Base-by-base conservation (phyloP, 2,113 vertebrate species). In the Tragelaphus imberbis region DNA sequence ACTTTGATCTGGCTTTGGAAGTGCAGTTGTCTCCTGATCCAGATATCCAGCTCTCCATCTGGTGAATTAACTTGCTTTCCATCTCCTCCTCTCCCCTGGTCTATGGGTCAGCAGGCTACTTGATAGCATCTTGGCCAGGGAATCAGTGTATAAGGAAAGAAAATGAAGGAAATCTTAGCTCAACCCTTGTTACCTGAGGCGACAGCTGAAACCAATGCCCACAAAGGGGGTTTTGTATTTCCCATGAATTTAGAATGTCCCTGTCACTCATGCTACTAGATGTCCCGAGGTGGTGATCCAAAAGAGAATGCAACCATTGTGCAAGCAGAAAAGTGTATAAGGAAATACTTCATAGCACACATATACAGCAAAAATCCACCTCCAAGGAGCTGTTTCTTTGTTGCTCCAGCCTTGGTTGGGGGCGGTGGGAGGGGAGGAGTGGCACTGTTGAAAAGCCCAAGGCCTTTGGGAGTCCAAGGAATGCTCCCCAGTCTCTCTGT, bases 191-290 rank as follows among this genome's bases (percentile, higher is more conserved):
- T 98, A 98, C 89, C 96, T 94, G 97, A 98, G 86, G 96, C 61
- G 6, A 86, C 28, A 87, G 79, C 92, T 98, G 97, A 98, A 98
- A 97, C 95, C 95, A 87, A 75, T 96, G 91, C 79, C 84, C 93
- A 98, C 97, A 98, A 97, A 96, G 80, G 84, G 79, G 82, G 97
- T 97, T 98, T 98, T 98, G 98, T 98, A 49, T 98, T 97, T 97
- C 97, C 97, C 93, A 96, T 98, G 93, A 97, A 98, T 98, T 98
- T 97, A 97, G 97, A 97, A 97, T 97, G 96, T 90, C 55, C 93
- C 63, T 65, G 80, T 97, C 84, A 86, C 89, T 97, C 91, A 87
- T 51, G 40, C 96, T 84, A 95, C 95, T 93, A 75, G 97, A 65
- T 44, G 86, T 98, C 36, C 82, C 4, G 17, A 91, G 71, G 47